These are phyloP conservation scores for Pelobates cultripes DNA, from an alignment of 2,797 vertebrate species.

Conservation along the genomic window DNA sequence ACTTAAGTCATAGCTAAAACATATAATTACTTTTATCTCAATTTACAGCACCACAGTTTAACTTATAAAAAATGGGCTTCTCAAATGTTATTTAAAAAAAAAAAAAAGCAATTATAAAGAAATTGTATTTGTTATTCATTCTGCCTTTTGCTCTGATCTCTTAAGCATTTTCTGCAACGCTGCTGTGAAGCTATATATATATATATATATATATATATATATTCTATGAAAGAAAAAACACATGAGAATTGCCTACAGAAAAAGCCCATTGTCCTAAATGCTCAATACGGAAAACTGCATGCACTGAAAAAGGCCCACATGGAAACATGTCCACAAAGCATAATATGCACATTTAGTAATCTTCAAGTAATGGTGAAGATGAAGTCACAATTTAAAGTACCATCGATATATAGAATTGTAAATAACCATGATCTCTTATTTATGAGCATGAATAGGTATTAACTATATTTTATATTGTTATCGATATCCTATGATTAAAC, in stretches of 20 bases:
- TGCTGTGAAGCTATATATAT: slow-evolving; percentile 73
- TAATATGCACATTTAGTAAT: neutral
- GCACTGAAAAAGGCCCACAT: no score
- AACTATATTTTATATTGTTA: no score
- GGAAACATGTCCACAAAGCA: no score
- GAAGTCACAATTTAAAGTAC: no score
- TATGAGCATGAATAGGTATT: no score
- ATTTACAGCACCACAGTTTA: slow-evolving; percentile 72
- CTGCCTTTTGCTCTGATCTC: slow-evolving; percentile 71
- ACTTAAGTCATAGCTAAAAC: slow-evolving; percentile 74
- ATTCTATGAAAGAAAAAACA: neutral
- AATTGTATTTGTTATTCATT: slow-evolving; percentile 72
- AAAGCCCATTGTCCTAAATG: no score
- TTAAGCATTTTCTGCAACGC: slow-evolving; percentile 70
- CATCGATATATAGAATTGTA: no score
- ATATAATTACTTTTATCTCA: slow-evolving; percentile 73
- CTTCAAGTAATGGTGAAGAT: no score
- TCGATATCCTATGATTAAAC: no score
- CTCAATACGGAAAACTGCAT: no score
- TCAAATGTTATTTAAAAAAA: slow-evolving; percentile 75
- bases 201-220: slow-evolving; percentile 12
- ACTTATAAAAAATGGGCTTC: slow-evolving; percentile 72
- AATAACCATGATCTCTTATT: no score
- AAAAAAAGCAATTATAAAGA: slow-evolving; percentile 69
- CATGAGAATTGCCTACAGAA: no score